Evolutionary conservation across 2,797 vertebrate genomes (phyloP), one percentile per base, ranked within the genome.

Genomic region (Salmo trutta): DNA sequence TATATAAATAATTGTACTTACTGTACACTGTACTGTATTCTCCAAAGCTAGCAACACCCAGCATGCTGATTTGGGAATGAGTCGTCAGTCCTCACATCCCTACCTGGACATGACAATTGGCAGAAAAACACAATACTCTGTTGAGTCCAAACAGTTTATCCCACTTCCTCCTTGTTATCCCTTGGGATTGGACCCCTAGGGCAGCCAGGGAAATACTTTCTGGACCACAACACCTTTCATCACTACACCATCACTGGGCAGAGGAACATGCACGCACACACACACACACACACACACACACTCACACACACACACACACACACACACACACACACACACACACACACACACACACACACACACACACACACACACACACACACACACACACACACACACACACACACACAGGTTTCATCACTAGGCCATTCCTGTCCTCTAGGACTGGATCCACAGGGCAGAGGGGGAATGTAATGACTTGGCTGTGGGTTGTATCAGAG

Each of bases 391-490:
- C 15, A 77, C 64, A n/a, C 62, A 10, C 31, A 31, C 27, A 14
- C 17, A 53, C 1, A 15, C n/a, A 24, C 17, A 52, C 10, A 51
- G 41, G 14, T 82, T 85, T 84, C 67, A 75, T 81, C 71, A 52
- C 75, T 27, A 75, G 76, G 41, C 10, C 41, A 10, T 47, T 47
- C 12, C 41, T 47, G 10, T 47, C 54, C 76, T 15, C 73, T 54
- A 41, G 78, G 67, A 70, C 53, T 66, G 78, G 17, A 6, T 85
- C 81, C 78, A 69, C 67, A 79, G 78, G 85, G 36, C 74, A 74
- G 66, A 64, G 54, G 62, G 41, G 74, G 77, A 71, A 81, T 84
- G 81, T 84, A 85, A 83, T 71, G 78, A 87, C 79, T 86, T 71
- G 84, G 64, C 84, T 84, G 77, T 75, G 74, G 81, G 79, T 89